Conservation (phyloP, 2,797 vertebrate species). For the Sebastes goodei region DNA sequence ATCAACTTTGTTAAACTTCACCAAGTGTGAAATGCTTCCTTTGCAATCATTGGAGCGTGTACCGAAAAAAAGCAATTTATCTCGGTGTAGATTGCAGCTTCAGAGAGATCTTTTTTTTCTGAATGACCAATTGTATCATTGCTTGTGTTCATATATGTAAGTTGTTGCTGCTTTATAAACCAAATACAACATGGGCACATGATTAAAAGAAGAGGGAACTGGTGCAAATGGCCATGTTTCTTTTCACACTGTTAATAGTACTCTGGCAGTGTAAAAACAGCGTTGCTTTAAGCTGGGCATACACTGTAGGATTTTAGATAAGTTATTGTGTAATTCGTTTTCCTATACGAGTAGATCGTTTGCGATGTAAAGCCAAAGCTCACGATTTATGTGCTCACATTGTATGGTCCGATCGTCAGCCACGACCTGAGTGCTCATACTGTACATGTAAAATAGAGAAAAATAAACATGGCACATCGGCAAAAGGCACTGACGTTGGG, state of each 20-base stretch:
- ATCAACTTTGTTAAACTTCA: neutral
- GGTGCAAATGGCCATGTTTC: neutral
- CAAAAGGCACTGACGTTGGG: no score
- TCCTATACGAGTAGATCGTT: no score
- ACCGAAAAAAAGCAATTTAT: slow-evolving; percentile 12
- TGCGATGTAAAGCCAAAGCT: no score
- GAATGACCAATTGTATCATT: neutral
- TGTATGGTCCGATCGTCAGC: no score
- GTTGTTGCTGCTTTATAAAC: neutral
- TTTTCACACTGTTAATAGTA: neutral
- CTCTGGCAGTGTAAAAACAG: neutral
- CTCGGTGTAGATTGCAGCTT: slow-evolving; percentile 1
- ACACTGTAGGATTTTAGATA: no score
- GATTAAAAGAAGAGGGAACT: neutral
- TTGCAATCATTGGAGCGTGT: neutral
- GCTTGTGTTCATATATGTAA: neutral
- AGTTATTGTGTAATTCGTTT: no score
- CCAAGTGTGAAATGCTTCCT: slow-evolving; percentile 1
- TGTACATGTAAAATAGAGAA: no score
- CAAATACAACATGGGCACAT: neutral
- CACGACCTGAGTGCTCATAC: no score
- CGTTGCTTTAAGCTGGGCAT: neutral
- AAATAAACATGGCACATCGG: no score
- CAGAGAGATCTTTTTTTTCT: neutral
- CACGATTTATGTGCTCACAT: no score